Base-by-base conservation (phyloP, 2,888 invertebrate species). In the Acronicta leporina region DNA sequence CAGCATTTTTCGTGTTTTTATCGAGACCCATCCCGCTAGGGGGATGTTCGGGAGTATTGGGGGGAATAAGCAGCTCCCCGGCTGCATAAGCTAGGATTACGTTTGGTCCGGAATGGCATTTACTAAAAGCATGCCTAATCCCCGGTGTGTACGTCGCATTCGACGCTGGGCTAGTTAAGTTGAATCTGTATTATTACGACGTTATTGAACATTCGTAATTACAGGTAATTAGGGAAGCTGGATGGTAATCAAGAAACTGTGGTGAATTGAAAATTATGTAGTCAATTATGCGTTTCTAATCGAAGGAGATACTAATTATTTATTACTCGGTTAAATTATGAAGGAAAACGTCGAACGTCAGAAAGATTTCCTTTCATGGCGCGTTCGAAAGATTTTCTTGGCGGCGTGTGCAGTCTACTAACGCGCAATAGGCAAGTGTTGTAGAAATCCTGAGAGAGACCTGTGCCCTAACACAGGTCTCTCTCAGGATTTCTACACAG, bases 31-130 rank as follows among this genome's bases (percentile, higher is more conserved):
- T 33, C 25, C 41, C 11, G n/a, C 10, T n/a, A 35, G 38, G 48
- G 40, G 35, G 14, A 43, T 9, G 45, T 53, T 50, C 7, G 20
- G 43, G 20, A 13, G 11, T n/a, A 11, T n/a, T n/a, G 38, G 46
- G 11, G 38, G 49, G 27, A 20, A 38, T 13, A 13, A 33, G n/a
- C 8, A 33, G 27, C 20, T 42, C 27, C 41, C 27, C n/a, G 33
- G 30, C 57, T 65, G 44, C 59, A 27, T 44, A 66, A 72, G 52
- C 72, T 43, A 20, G 40, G 73, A 59, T 68, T 60, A 66, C 44
- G 51, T 27, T 49, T 41, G 52, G 14, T 55, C n/a, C 52, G 25
- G 11, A 55, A 49, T 53, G 55, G 43, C 58, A 54, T 53, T 60
- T 60, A 45, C 45, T 46, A 60, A 55, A 41, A 58, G 50, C 43